Conservation (phyloP, 2,888 invertebrate genomes). For the Odontocolon sp. region DNA sequence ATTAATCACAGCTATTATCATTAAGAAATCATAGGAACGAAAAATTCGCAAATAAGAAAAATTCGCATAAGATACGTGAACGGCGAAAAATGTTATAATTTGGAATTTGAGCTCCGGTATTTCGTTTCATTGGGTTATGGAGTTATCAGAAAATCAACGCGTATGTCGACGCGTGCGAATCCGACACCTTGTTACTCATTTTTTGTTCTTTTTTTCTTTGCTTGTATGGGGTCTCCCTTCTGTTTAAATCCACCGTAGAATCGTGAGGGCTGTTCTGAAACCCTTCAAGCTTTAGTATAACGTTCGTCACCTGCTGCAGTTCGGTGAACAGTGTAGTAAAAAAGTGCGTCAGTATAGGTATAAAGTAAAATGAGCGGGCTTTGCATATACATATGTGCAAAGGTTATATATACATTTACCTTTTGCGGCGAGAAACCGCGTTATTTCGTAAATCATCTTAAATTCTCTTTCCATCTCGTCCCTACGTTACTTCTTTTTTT, state of each 20-base stretch:
- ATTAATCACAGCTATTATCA: neutral
- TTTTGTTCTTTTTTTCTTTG: neutral
- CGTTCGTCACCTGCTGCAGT: constrained; percentile 51
- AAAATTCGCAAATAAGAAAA: neutral
- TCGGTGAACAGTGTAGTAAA: constrained; percentile 29
- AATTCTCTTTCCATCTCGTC: constrained; percentile 35
- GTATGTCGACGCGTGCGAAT: constrained; percentile 54
- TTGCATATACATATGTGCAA: constrained; percentile 5
- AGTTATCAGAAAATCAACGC: constrained; percentile 57
- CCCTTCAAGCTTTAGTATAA: constrained; percentile 58
- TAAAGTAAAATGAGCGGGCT: constrained; percentile 8
- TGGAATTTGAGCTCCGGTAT: constrained; percentile 45
- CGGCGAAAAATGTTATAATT: constrained; percentile 22
- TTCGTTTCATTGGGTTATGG: constrained; percentile 50
- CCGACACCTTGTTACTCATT: constrained; percentile 38
- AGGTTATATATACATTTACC: constrained; percentile 46
- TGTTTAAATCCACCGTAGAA: constrained; percentile 30
- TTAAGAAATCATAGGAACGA: neutral
- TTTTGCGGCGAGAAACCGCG: constrained; percentile 46
- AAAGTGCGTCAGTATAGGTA: constrained; percentile 24
- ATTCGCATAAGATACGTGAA: neutral
- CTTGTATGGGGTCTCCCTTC: constrained; percentile 4
- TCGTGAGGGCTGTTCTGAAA: constrained; percentile 54
- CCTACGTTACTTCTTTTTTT: constrained; percentile 33
- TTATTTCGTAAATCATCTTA: constrained; percentile 40